Evolutionary conservation across 2,888 invertebrate genomes (phyloP), one percentile per base, ranked within the genome.

Genomic region (Sarcophaga subvicina): DNA sequence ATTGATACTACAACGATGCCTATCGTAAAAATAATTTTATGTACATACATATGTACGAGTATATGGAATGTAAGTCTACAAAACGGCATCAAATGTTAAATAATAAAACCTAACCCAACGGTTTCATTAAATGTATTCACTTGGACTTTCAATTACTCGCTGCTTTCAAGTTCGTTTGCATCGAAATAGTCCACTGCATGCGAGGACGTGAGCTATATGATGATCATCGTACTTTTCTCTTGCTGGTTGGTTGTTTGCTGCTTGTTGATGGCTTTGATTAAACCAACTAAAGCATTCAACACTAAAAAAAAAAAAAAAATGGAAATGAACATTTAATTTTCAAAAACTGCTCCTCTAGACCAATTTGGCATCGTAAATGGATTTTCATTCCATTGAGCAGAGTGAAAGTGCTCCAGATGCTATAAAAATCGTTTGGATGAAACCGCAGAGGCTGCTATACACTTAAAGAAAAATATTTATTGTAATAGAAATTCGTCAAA

Each of bases 361-460:
- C 81, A 87, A 87, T 87, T 87, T 87, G 78, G 87, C 83, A 87
- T 84, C 81, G 81, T 84, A 80, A 84, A 75, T 84, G 81, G 84
- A 84, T 83, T 83, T 80, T 70, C 85, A 80, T 83, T 81, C 87
- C 80, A 64, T 78, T 75, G 71, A 83, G 84, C 82, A 91, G 92
- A 92, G 92, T 92, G 92, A 92, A 92, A 92, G 92, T 92, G 92
- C 92, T 92, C 92, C 91, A 92, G 90, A 91, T 92, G 92, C 89
- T 82, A 84, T 49, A 80, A 49, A 59, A 72, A 62, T 66, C 54
- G 75, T 80, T 73, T 80, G 80, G 64, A 76, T 67, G 59, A 80
- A 83, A 82, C 77, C 84, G 84, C 80, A 87, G 87, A 87, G 81
- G 84, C 79, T 87, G 84, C 87, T 62, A 27, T 87, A 87, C 81